Conservation (phyloP, 2,113 vertebrate species). For the Syrmaticus mikado region DNA sequence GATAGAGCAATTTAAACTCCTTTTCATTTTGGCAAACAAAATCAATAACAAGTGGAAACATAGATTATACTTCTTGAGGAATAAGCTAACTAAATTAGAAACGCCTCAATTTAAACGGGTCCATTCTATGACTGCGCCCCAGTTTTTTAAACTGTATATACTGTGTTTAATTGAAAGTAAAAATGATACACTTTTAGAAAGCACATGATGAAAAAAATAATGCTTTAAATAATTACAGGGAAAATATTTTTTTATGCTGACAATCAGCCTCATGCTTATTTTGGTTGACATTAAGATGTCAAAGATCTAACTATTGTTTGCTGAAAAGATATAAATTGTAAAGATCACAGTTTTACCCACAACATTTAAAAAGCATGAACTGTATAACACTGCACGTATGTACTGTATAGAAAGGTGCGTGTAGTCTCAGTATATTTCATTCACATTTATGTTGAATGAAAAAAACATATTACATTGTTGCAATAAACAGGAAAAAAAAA, state of each 20-base stretch:
- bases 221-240: neutral
- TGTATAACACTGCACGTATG: neutral
- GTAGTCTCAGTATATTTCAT: neutral
- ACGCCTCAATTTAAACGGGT: neutral
- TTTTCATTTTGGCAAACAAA: neutral
- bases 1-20: neutral
- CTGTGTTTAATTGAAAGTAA: neutral
- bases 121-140: neutral
- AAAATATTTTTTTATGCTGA: neutral
- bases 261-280: neutral
- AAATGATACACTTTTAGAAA: constrained; percentile 19
- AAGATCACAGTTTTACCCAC: neutral
- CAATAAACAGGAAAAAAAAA: neutral
- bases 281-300: neutral
- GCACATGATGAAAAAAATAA: neutral
- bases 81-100: neutral
- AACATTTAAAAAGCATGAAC: rapidly evolving
- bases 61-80: neutral
- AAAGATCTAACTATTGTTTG: neutral
- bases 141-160: neutral
- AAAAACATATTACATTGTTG: neutral
- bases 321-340: neutral
- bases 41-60: neutral
- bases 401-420: too few species aligned
- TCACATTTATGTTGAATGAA: neutral